Evolutionary conservation across 2,888 invertebrate genomes (phyloP).

Genomic region (Brachypalpus laphriformis): DNA sequence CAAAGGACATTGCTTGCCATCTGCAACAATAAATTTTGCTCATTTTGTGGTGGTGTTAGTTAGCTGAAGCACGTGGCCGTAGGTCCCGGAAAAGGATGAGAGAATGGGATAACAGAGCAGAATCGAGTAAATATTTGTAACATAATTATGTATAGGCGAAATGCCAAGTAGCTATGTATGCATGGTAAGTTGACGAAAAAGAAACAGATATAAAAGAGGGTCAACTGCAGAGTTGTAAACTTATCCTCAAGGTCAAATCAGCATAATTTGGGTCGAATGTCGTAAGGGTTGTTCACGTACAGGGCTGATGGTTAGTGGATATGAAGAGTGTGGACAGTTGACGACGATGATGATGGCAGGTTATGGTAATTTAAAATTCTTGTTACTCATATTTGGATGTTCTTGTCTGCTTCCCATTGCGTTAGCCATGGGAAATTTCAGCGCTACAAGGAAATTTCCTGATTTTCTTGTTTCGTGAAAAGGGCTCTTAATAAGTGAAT

Average conservation of each 20-base stretch:
- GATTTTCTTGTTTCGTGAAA: too few relatives aligned
- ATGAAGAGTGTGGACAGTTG: too few relatives aligned
- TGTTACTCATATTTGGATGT: neutral
- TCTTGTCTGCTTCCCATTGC: too few relatives aligned
- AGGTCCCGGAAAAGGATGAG: neutral
- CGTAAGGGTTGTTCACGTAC: neutral
- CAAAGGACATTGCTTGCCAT: neutral
- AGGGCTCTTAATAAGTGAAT: too few relatives aligned
- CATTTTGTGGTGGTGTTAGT: constrained; percentile 19
- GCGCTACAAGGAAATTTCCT: too few relatives aligned
- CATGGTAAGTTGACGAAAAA: neutral
- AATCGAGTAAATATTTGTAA: constrained; percentile 38
- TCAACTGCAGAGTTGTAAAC: constrained; percentile 54
- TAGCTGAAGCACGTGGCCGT: constrained; percentile 54
- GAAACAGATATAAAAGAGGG: constrained; percentile 12
- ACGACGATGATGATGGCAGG: neutral
- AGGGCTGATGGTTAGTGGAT: neutral
- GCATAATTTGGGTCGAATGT: constrained; percentile 52
- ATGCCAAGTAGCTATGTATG: constrained; percentile 21
- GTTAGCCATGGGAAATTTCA: too few relatives aligned
- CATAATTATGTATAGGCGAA: constrained; percentile 14
- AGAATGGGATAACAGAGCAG: neutral
- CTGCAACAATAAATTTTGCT: neutral
- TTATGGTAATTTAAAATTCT: neutral
- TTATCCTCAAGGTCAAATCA: constrained; percentile 50